Percentiles rank a stretch among this genome's conserved stretches.
Evolutionary conservation across 2,888 invertebrate species (phyloP).

Genomic region (Hipparchia semele): DNA sequence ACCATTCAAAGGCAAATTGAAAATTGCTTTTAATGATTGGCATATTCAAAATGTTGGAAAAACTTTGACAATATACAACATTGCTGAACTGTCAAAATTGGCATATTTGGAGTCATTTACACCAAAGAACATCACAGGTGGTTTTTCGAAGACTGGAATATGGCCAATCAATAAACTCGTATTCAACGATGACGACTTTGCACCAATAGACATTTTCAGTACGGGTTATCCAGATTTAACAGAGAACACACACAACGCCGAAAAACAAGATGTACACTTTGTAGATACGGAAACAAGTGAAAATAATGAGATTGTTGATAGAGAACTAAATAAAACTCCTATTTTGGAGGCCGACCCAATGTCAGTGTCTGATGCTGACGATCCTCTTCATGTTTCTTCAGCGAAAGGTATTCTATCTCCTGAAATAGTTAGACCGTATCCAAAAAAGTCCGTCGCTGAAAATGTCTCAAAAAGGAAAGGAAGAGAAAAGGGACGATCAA

Average conservation of each 20-base stretch:
- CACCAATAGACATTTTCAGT: constrained; percentile 40
- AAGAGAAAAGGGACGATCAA: constrained; percentile 39
- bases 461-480: constrained; percentile 36
- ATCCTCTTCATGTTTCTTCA: constrained; percentile 32
- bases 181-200: constrained; percentile 43
- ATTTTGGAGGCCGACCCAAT: constrained; percentile 37
- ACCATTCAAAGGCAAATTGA: not conserved
- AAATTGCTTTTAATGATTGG: not conserved
- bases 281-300: constrained; percentile 33
- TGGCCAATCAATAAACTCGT: constrained; percentile 39
- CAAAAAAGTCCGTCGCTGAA: constrained; percentile 34
- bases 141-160: constrained; percentile 35
- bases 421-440: constrained; percentile 29
- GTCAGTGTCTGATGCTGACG: constrained; percentile 38
- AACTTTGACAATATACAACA: not conserved
- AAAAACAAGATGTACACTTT: constrained; percentile 38
- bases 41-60: not conserved
- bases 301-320: constrained; percentile 26
- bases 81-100: not conserved
- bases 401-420: constrained; percentile 31
- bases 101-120: not conserved
- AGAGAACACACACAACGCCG: constrained; percentile 33
- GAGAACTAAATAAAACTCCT: constrained; percentile 39
- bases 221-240: constrained; percentile 35
- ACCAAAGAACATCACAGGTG: not conserved